Conservation (phyloP, 2,113 vertebrate species). For the Rhinolophus sinicus region DNA sequence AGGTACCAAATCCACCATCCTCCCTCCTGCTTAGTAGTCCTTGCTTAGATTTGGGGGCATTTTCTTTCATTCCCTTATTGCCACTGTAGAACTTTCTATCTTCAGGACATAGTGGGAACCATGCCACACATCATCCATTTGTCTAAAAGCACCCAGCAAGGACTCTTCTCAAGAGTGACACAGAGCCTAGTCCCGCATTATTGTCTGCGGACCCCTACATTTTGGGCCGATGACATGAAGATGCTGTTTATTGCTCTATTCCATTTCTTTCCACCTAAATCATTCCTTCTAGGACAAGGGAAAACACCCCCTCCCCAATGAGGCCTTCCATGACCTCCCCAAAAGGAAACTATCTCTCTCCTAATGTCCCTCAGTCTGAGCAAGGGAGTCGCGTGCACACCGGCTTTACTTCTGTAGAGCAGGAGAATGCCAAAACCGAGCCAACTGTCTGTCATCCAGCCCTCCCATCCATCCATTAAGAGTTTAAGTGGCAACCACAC, state of each 20-base stretch:
- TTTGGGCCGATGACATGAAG: neutral
- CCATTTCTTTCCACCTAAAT: neutral
- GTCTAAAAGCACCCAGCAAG: neutral
- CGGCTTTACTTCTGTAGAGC: too few relatives aligned
- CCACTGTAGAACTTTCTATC: neutral
- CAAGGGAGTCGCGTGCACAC: neutral
- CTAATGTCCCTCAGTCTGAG: neutral
- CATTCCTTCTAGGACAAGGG: neutral
- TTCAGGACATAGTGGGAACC: neutral
- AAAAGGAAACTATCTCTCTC: neutral
- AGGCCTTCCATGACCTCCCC: neutral
- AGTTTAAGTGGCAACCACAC: neutral
- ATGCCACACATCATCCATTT: neutral
- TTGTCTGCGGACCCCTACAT: neutral
- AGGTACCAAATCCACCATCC: constrained; percentile 76
- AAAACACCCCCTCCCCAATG: neutral
- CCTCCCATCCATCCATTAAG: neutral
- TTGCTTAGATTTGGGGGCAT: neutral
- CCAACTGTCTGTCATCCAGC: neutral
- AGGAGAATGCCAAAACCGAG: neutral
- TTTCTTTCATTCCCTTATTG: neutral
- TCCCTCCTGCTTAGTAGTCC: neutral
- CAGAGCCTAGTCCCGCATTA: neutral
- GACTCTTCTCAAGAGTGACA: neutral
- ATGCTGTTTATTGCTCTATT: neutral